Conservation (phyloP, 2,797 vertebrate species). For the Xenentodon cancila region DNA sequence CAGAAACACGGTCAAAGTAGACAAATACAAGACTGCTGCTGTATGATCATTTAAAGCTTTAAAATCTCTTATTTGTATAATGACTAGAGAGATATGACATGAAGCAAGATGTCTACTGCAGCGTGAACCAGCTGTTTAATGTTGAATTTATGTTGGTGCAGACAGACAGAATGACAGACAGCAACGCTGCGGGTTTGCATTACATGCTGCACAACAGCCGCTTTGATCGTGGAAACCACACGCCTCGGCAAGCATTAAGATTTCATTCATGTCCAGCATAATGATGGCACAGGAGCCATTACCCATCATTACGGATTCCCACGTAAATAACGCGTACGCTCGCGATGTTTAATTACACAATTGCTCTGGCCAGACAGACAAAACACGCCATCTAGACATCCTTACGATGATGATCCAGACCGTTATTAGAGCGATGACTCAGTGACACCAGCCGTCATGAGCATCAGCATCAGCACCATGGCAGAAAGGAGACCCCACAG, state of each 20-base stretch:
- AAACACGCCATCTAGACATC: slow-evolving; percentile 37
- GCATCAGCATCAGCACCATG: slow-evolving; percentile 16
- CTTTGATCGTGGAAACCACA: slow-evolving; percentile 27
- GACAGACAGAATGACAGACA: slow-evolving; percentile 16
- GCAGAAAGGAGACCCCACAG: neutral
- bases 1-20: neutral
- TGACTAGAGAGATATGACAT: neutral
- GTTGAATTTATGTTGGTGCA: neutral
- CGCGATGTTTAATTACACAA: slow-evolving; percentile 44
- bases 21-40: too few relatives aligned
- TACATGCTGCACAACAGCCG: slow-evolving; percentile 26
- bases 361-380: slow-evolving; percentile 16
- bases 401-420: slow-evolving; percentile 29
- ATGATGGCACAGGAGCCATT: slow-evolving; percentile 37
- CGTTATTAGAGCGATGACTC: slow-evolving; percentile 43
- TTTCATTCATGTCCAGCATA: slow-evolving; percentile 40
- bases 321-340: slow-evolving; percentile 16
- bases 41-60: too few relatives aligned
- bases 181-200: neutral
- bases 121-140: neutral
- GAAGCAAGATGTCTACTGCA: neutral
- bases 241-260: slow-evolving; percentile 18
- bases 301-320: slow-evolving; percentile 45
- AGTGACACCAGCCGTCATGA: slow-evolving; percentile 23
- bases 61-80: too few relatives aligned